Evolutionary conservation across 1,140 invertebrate species (phyloP), one percentile per base, ranked within the genome.

Genomic region (Trichoplusia ni): DNA sequence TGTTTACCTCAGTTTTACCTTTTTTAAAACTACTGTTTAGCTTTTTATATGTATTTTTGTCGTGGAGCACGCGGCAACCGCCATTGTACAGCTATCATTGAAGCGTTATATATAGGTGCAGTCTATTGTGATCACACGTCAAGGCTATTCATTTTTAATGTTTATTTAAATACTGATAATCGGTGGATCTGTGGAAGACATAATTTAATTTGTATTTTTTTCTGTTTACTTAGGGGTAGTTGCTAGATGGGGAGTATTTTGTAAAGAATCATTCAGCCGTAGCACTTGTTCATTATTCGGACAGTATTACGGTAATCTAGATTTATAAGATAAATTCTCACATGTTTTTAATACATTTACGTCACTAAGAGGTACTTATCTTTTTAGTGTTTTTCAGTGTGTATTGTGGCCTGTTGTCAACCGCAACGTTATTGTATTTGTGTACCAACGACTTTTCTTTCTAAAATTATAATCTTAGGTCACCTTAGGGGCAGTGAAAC

Each of bases 1-100:
- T 88, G 85, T 90, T 90, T 90, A 89, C 85, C 81, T 83, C 87
- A 86, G 79, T 85, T 90, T 86, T 88, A 87, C 75, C 78, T 86
- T 90, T 89, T 86, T 90, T 86, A 69, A 75, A 86, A 82, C 79
- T 82, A 75, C 75, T 79, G 76, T 81, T 78, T 74, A 79, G 66
- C 67, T 79, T 84, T 90, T 88, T 87, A 79, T 77, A 65, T 29
- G 75, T 82, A 82, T 85, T 87, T 86, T 81, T 75, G 81, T 83
- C 77, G 77, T 66, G 63, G 77, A 79, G 77, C 85, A 82, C 83
- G 85, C 79, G 81, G 77, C 81, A 53, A 46, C 74, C 64, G 60
- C 73, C 74, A 78, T 84, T 85, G 75, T 77, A 78, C 40, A 69
- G 58, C 56, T 65, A 69, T 81, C 84, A 81, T 73, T 87, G 71